phyloP scores from a whole-genome alignment of 2,888 invertebrate genomes.

The Troides aeacus region DNA sequence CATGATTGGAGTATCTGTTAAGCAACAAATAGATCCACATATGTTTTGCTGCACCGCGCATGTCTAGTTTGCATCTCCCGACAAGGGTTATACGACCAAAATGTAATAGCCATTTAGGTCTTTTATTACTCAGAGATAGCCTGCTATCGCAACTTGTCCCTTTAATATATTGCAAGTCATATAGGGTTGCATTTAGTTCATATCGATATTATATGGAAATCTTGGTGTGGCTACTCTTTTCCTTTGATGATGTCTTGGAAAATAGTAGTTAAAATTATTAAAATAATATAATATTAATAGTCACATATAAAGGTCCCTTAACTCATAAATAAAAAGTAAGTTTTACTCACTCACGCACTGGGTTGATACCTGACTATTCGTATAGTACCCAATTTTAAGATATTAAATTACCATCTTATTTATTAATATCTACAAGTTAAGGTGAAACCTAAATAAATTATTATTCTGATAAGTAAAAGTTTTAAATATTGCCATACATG shows the following conservation, averaged over 20 bases:
- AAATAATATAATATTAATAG: neutral
- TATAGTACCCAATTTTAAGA: neutral
- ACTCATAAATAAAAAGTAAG: neutral
- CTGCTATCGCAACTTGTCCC: neutral
- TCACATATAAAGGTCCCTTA: neutral
- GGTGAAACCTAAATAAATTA: too few species aligned
- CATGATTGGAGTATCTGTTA: constrained; percentile 3
- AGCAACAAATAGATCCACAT: constrained; percentile 8
- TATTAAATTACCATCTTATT: neutral
- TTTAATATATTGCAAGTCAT: neutral
- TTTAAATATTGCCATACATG: neutral
- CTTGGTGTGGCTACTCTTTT: neutral
- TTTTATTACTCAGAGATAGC: neutral
- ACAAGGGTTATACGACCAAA: neutral
- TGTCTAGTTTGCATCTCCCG: constrained; percentile 4
- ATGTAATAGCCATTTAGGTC: constrained; percentile 4
- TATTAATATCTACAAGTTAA: neutral
- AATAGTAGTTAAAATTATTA: neutral
- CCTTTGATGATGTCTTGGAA: neutral
- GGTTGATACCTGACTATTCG: neutral
- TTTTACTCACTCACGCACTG: neutral
- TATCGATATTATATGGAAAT: neutral
- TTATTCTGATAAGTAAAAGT: neutral
- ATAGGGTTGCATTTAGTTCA: neutral
- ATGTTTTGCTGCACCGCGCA: constrained; percentile 12